Percentiles rank a stretch among this genome's conserved stretches.
phyloP scores from a whole-genome alignment of 2,797 vertebrate genomes.

The Acipenser ruthenus region DNA sequence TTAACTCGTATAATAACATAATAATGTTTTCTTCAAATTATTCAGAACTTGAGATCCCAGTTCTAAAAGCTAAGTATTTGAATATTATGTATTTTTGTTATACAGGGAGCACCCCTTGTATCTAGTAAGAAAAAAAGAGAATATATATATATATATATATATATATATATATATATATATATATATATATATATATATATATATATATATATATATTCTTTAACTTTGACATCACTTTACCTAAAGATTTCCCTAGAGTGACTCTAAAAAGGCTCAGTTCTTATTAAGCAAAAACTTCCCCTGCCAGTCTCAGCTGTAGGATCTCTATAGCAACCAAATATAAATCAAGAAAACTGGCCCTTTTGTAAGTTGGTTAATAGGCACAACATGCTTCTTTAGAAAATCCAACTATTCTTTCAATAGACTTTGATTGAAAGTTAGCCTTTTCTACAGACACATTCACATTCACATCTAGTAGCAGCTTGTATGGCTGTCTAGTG shows the following conservation, averaged over 20 bases:
- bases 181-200: not conserved
- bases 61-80: too few species aligned
- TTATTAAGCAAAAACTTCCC: slow-evolving; percentile 62
- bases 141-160: too few species aligned
- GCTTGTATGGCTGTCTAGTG: slow-evolving; percentile 80
- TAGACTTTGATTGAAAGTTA: slow-evolving; percentile 87
- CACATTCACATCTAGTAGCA: slow-evolving; percentile 84
- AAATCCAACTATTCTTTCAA: slow-evolving; percentile 83
- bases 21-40: too few species aligned
- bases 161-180: too few species aligned
- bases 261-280: slow-evolving; percentile 52
- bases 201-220: not conserved
- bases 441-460: slow-evolving; percentile 80
- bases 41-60: too few species aligned
- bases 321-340: slow-evolving; percentile 73
- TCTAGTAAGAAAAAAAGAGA: too few species aligned
- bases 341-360: slow-evolving; percentile 86
- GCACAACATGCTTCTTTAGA: slow-evolving; percentile 90
- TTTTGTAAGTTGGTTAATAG: slow-evolving; percentile 93
- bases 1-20: too few species aligned
- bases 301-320: slow-evolving; percentile 56
- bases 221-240: slow-evolving; percentile 29
- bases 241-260: slow-evolving; percentile 37
- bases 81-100: too few species aligned
- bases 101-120: too few species aligned